These are phyloP conservation scores for Augiades crinisus DNA, from an alignment of 2,888 invertebrate genomes.

Conservation along the genomic window DNA sequence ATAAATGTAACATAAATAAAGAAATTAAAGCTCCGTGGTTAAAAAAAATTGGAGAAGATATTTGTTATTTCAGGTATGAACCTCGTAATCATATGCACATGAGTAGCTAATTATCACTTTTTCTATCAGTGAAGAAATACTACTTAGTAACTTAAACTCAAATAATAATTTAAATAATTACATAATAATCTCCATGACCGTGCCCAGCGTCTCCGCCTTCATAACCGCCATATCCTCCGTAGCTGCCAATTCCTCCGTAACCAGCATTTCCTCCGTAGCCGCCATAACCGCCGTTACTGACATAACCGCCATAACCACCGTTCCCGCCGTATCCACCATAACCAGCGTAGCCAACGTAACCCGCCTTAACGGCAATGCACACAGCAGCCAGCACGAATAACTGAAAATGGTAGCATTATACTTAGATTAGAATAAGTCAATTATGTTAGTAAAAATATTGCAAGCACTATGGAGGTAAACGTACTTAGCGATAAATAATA, in stretches of 20 bases:
- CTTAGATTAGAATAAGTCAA: too few species aligned
- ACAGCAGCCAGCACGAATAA: conserved; percentile 51
- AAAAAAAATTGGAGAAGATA: too few species aligned
- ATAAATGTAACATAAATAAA: too few species aligned
- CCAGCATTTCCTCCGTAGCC: conserved; percentile 35
- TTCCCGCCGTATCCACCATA: conserved; percentile 35
- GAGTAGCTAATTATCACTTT: too few species aligned
- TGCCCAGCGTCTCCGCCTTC: conserved; percentile 29
- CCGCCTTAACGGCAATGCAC: conserved; percentile 53
- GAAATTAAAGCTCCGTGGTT: too few species aligned
- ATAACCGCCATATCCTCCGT: conserved; percentile 29
- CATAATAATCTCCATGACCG: conserved; percentile 64
- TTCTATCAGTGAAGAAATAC: too few species aligned
- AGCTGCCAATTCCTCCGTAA: conserved; percentile 38
- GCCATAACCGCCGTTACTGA: conserved; percentile 23
- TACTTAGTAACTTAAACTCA: too few species aligned
- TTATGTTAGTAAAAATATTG: too few species aligned
- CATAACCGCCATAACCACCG: conserved; percentile 22
- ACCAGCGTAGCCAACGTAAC: conserved; percentile 52
- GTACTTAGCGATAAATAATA: too few species aligned
- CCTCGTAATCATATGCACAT: too few species aligned
- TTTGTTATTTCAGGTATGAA: not conserved
- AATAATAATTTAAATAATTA: conserved; percentile 42
- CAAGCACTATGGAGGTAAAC: too few species aligned
- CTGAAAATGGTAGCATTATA: too few species aligned